phyloP scores from a whole-genome alignment of 2,888 invertebrate genomes.

The Ceraclea dissimilis region DNA sequence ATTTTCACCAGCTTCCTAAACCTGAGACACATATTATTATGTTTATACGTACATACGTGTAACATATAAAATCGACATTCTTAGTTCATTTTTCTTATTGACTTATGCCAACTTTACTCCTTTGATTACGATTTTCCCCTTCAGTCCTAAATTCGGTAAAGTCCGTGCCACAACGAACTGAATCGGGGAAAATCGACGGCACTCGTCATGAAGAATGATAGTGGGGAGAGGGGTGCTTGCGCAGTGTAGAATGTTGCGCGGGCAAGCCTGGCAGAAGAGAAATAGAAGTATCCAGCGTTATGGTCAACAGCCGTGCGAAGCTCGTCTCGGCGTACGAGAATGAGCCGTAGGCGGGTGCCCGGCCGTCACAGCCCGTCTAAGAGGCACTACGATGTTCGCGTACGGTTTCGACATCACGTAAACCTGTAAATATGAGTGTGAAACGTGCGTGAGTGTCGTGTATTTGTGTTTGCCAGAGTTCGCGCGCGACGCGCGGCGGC shows the following conservation, averaged over 20 bases:
- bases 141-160: slow-evolving; percentile 3
- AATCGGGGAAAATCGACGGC: not conserved
- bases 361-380: slow-evolving; percentile 18
- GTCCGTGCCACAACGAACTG: not conserved
- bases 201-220: not conserved
- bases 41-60: too few relatives aligned
- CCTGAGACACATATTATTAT: too few relatives aligned
- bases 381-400: slow-evolving; percentile 20
- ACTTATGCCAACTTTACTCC: too few relatives aligned
- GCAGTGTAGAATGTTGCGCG: slow-evolving; percentile 29
- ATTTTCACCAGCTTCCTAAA: too few relatives aligned
- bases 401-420: slow-evolving; percentile 19
- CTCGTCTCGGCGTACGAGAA: slow-evolving; percentile 20
- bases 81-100: not conserved
- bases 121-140: not conserved
- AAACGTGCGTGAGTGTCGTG: slow-evolving; percentile 22
- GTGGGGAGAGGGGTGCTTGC: slow-evolving; percentile 11
- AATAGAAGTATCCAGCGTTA: slow-evolving; percentile 19
- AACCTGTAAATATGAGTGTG: slow-evolving; percentile 28
- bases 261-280: slow-evolving; percentile 20
- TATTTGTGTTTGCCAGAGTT: slow-evolving; percentile 30
- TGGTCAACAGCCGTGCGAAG: slow-evolving; percentile 22
- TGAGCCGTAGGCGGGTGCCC: slow-evolving; percentile 21
- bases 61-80: not conserved
- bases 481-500: slow-evolving; percentile 34